Evolutionary conservation across 2,113 vertebrate genomes (phyloP), one percentile per base, ranked within the genome.

Genomic region (Notothenia coriiceps): DNA sequence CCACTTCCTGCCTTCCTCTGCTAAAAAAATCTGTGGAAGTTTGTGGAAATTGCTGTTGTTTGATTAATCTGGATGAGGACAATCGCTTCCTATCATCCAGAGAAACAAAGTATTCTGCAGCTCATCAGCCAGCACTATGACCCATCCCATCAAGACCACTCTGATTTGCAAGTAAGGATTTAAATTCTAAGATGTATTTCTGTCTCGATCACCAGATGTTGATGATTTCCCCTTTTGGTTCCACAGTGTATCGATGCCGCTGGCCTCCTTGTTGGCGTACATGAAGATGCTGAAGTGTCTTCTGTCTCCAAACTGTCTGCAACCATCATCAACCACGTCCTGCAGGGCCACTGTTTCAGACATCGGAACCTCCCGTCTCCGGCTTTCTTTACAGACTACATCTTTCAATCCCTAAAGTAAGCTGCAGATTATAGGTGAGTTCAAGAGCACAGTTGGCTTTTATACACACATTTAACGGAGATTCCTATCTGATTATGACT

Each of bases 91-190:
- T 98, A 15, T 98, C 97, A 44, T 61, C 78, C 51, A 95, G 95
- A 40, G 97, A 98, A 91, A 95, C 93, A 0, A 86, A 96, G 96
- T 60, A 94, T 96, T 84, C 89, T 98, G 83, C 87, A 93, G 57
- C 80, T 95, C 77, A 95, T 96, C 82, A 96, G 94, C 73, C 86
- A 92, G 71, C 87, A 97, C 90, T 97, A 97, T 83, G 86, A 93
- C 75, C 95, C 94, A 33, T 84, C 93, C 85, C 91, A 89, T 25
- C 84, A 92, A 91, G 95, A 96, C 76, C 33, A 46, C 10, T 10
- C 75, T 25, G 70, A 83, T 81, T 60, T 75, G 1, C 83, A 88
- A 74, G 93, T 94, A 82, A 70, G 69, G 9, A 1, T 3, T 43
- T 29, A 18, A 49, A 46, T 40, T 74, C 6, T n/a, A 10, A 63